A percentile compares a stretch with the other conserved stretches of the same genome.
phyloP scores from a whole-genome alignment of 2,888 invertebrate species.

The Synanthedon tipuliformis region DNA sequence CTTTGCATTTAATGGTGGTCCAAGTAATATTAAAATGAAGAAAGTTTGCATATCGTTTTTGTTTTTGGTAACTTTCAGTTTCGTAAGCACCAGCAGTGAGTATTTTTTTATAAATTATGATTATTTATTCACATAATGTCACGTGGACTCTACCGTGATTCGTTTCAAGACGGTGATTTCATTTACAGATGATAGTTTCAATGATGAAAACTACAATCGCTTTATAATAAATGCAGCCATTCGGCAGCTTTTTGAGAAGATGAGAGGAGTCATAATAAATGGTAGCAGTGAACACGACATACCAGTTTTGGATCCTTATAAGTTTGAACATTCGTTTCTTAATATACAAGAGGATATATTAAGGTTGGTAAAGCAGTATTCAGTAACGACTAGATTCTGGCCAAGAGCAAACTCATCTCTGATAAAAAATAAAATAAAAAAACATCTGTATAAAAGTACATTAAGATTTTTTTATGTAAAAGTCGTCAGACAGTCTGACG shows the following conservation, averaged over 20 bases:
- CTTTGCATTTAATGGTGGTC: too few relatives aligned
- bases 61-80: neutral
- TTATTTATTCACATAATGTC: too few relatives aligned
- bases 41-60: neutral
- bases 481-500: neutral
- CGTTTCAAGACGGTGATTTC: too few relatives aligned
- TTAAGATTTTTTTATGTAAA: neutral
- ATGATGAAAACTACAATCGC: neutral
- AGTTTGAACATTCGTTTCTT: conserved; percentile 7
- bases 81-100: neutral
- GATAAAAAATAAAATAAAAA: too few relatives aligned
- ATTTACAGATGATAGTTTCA: neutral
- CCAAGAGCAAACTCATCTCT: too few relatives aligned
- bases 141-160: too few relatives aligned
- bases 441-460: neutral
- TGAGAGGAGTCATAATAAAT: conserved; percentile 15
- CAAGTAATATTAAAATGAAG: too few relatives aligned
- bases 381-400: too few relatives aligned
- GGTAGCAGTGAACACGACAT: conserved; percentile 12
- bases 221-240: conserved; percentile 11
- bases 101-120: neutral
- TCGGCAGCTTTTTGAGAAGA: conserved; percentile 19
- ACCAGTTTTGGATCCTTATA: conserved; percentile 20
- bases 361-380: neutral
- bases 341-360: neutral